Evolutionary conservation across 30 jellyfish, hydroid and myxozoan genomes (phyloP).

Genomic region (Rhopilema esculentum): DNA sequence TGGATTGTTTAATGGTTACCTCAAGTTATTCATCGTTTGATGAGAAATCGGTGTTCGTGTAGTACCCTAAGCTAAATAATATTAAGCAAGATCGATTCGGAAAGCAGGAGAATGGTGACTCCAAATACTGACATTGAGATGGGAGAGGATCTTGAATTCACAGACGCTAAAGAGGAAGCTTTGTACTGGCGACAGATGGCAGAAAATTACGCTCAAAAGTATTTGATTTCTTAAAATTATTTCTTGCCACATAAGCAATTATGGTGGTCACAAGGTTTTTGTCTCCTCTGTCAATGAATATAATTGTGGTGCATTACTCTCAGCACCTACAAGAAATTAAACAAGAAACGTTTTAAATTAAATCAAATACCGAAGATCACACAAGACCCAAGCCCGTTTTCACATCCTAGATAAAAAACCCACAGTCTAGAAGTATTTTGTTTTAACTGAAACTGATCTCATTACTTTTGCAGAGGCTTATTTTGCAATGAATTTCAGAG

Average conservation of each 20-base stretch:
- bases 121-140: slow-evolving; percentile 77
- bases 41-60: neutral
- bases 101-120: slow-evolving; percentile 59
- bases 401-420: too few relatives aligned
- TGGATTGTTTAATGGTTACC: neutral
- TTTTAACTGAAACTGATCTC: too few relatives aligned
- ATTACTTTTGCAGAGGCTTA: too few relatives aligned
- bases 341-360: neutral
- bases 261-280: neutral
- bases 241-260: neutral
- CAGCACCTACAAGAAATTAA: neutral
- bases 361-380: too few relatives aligned
- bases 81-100: too few relatives aligned
- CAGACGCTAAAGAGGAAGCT: slow-evolving; percentile 94
- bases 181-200: slow-evolving; percentile 98
- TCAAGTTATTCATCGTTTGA: neutral
- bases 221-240: slow-evolving; percentile 7
- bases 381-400: too few relatives aligned
- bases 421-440: too few relatives aligned
- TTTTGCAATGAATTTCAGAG: too few relatives aligned
- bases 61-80: too few relatives aligned
- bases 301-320: too few relatives aligned
- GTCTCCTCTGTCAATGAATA: too few relatives aligned
- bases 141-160: slow-evolving; percentile 81
- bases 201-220: slow-evolving; percentile 91